These are phyloP conservation scores for Heterochromis multidens DNA, from an alignment of 2,113 vertebrate genomes.

Conservation along the genomic window DNA sequence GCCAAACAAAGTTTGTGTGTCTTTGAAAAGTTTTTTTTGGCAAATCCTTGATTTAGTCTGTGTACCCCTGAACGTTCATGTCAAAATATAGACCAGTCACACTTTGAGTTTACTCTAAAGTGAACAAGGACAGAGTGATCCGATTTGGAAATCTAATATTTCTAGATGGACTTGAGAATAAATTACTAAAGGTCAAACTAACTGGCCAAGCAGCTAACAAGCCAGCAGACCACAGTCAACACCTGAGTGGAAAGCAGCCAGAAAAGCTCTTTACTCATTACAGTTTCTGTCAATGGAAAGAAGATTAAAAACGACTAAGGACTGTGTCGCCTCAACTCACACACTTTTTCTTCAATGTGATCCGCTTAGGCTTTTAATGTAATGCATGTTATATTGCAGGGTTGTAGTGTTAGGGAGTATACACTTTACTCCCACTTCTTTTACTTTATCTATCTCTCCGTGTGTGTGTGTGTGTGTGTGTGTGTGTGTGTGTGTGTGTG, in stretches of 20 bases:
- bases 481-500: not conserved
- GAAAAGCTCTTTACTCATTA: constrained; percentile 76
- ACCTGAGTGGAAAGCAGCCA: constrained; percentile 68
- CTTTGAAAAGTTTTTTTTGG: not conserved
- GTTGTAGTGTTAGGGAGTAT: not conserved
- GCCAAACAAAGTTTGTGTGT: not conserved
- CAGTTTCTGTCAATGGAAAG: constrained; percentile 64
- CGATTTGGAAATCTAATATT: constrained; percentile 55
- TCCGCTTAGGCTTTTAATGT: constrained; percentile 42
- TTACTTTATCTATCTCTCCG: accelerated
- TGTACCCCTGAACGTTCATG: not conserved
- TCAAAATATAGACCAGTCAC: not conserved
- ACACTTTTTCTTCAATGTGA: constrained; percentile 15
- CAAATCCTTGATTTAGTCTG: not conserved
- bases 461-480: not conserved
- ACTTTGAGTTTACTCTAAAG: too few relatives aligned
- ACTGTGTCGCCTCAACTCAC: constrained; percentile 31
- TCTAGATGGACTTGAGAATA: constrained; percentile 45
- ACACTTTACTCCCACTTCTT: not conserved
- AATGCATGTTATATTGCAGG: constrained; percentile 23
- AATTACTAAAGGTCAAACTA: constrained; percentile 47
- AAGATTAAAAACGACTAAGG: constrained; percentile 64
- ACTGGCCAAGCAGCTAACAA: constrained; percentile 48
- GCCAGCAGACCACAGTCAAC: constrained; percentile 42
- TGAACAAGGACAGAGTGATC: too few relatives aligned